Evolutionary conservation across 2,797 vertebrate genomes (phyloP), one percentile per base, ranked within the genome.

Genomic region (Otolemur crassicaudatus): DNA sequence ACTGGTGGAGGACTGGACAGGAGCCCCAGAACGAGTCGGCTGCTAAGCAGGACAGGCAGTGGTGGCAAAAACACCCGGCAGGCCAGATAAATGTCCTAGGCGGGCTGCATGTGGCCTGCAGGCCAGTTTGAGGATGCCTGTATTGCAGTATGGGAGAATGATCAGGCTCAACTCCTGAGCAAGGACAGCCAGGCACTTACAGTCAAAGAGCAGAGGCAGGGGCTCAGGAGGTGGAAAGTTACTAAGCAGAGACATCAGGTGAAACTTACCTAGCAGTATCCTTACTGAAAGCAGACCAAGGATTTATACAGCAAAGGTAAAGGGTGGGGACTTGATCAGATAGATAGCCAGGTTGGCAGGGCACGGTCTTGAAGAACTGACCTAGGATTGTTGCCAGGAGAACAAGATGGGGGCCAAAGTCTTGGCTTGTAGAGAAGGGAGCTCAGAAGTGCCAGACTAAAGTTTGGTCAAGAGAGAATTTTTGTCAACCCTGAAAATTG

Each of bases 281-380:
- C 73, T 88, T 92, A 25, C 61, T 88, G 63, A 92, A 70, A 53
- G 31, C 40, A 63, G n/a, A 58, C 25, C 31, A 94, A 93, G 31
- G 82, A 79, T 29, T 72, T 86, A n/a, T 8, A 53, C 43, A 29
- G 91, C 61, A 69, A 60, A 94, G 40, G 19, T 65, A 27, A 34
- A n/a, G 53, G 34, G 46, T 81, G 49, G 84, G n/a, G 65, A 83
- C 14, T 76, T 67, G 49, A 87, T 72, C 53, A 76, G 12, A n/a
- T 53, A 70, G 22, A n/a, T 53, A 70, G 22, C 49, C 84, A 46
- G 43, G 40, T 69, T 86, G 23, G 56, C 12, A n/a, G 4, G 31
- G 7, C 7, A n/a, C 17, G 53, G 67, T 40, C 46, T 94, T 81
- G 20, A 25, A 82, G 12, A 58, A 65, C 61, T n/a, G 53, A 63